These are phyloP conservation scores for Epinotia brunnichana DNA, from an alignment of 2,888 invertebrate genomes.

Conservation along the genomic window DNA sequence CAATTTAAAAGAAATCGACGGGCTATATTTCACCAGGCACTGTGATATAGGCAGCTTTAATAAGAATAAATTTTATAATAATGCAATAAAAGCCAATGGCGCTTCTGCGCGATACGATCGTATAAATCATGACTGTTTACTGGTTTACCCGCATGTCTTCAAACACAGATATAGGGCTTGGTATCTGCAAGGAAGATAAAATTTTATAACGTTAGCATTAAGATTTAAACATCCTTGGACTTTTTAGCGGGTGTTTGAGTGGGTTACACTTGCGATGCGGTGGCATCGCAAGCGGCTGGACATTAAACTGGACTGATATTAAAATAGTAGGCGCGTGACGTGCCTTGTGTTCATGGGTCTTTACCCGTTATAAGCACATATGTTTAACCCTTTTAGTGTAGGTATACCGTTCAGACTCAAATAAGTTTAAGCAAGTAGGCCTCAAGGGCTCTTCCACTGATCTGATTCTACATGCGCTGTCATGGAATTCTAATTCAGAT, in stretches of 20 bases:
- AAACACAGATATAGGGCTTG: conserved; percentile 16
- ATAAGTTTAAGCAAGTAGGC: too few relatives aligned
- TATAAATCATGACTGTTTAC: conserved; percentile 50
- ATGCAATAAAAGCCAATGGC: conserved; percentile 48
- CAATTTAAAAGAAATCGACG: conserved; percentile 25
- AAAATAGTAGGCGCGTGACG: conserved; percentile 43
- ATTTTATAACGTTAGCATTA: conserved; percentile 17
- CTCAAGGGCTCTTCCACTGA: too few relatives aligned
- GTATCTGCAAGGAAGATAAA: not conserved
- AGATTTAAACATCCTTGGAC: not conserved
- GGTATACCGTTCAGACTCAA: too few relatives aligned
- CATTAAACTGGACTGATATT: conserved; percentile 14
- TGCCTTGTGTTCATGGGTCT: too few relatives aligned
- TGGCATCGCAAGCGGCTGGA: conserved; percentile 1
- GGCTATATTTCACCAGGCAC: conserved; percentile 35
- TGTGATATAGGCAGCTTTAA: conserved; percentile 43
- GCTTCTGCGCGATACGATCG: conserved; percentile 46
- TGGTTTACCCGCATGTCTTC: conserved; percentile 40
- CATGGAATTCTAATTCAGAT: not conserved
- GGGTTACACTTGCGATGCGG: not conserved
- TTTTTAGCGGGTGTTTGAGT: conserved; percentile 3
- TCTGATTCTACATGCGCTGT: too few relatives aligned
- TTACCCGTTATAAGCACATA: too few relatives aligned
- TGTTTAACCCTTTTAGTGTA: too few relatives aligned
- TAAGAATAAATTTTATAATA: conserved; percentile 48